Conservation (phyloP, 2,888 invertebrate genomes). For the Hemistola chrysoprasaria region DNA sequence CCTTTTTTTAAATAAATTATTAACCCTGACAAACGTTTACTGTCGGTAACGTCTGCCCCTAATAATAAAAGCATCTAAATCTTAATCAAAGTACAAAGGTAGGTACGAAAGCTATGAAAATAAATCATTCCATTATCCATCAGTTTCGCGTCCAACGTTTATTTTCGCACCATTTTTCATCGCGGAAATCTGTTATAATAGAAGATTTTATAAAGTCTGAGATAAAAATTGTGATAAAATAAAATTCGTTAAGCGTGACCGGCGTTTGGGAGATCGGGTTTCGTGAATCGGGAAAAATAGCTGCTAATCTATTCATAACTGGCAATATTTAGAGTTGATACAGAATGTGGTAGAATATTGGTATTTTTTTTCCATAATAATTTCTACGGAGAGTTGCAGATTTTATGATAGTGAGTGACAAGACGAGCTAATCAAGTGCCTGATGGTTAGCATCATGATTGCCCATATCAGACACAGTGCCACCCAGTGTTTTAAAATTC, state of each 20-base stretch:
- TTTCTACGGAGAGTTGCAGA: too few species aligned
- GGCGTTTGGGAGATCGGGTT: not conserved
- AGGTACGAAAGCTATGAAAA: constrained; percentile 4
- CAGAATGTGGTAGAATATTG: too few species aligned
- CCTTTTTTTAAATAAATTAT: not conserved
- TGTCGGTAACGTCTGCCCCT: constrained; percentile 1
- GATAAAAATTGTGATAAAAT: constrained; percentile 1
- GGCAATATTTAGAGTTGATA: too few species aligned
- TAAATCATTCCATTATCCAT: constrained; percentile 4
- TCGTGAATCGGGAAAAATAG: too few species aligned
- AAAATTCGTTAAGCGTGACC: constrained; percentile 3
- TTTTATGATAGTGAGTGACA: too few species aligned
- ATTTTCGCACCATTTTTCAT: constrained; percentile 1
- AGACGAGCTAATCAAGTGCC: too few species aligned
- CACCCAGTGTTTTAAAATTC: too few species aligned
- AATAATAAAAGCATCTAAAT: constrained; percentile 1
- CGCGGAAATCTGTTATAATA: constrained; percentile 4
- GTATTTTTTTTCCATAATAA: too few species aligned
- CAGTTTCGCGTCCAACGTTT: not conserved
- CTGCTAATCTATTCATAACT: too few species aligned
- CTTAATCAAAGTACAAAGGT: constrained; percentile 8
- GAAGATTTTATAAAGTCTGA: not conserved
- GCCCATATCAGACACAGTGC: too few species aligned
- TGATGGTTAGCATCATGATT: too few species aligned
- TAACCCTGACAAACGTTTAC: not conserved